Evolutionary conservation across 2,113 vertebrate genomes (phyloP).

Genomic region (Amia ocellicauda): DNA sequence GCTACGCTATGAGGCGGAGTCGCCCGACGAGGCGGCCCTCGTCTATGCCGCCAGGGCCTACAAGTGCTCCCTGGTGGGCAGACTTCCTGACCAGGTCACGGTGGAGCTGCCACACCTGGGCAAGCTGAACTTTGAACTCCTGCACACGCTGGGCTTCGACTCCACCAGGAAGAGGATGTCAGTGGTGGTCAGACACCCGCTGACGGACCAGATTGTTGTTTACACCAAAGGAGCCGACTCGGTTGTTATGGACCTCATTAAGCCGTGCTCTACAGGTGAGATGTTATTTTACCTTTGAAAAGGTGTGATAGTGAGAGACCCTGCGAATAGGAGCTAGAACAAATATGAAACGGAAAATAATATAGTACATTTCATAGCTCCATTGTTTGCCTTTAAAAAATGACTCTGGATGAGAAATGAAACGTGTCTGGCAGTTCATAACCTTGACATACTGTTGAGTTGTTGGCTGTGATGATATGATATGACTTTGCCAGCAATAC

Average conservation of each 20-base stretch:
- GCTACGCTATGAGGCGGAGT: constrained; percentile 89
- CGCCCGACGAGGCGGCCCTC: constrained; percentile 90
- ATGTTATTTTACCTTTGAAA: not conserved
- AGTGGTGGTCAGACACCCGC: constrained; percentile 88
- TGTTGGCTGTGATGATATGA: too few relatives aligned
- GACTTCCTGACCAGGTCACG: constrained; percentile 85
- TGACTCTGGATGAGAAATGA: too few relatives aligned
- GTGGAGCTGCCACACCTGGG: constrained; percentile 91
- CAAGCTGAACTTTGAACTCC: constrained; percentile 83
- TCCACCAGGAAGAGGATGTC: constrained; percentile 93
- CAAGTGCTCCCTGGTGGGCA: constrained; percentile 81
- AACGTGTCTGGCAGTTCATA: too few relatives aligned
- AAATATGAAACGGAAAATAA: too few relatives aligned
- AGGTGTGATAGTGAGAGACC: too few relatives aligned
- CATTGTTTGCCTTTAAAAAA: too few relatives aligned
- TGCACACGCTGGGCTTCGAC: constrained; percentile 93
- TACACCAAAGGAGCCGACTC: constrained; percentile 98
- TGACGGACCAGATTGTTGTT: constrained; percentile 88
- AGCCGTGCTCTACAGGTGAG: constrained; percentile 64
- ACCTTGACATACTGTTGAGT: too few relatives aligned
- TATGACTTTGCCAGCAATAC: too few relatives aligned
- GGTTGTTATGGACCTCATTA: constrained; percentile 88
- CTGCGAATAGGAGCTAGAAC: too few relatives aligned
- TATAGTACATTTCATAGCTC: too few relatives aligned
- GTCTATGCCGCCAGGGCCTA: constrained; percentile 92